Evolutionary conservation across 1,140 invertebrate genomes (phyloP), one percentile per base, ranked within the genome.

Genomic region (Goniozus legneri): DNA sequence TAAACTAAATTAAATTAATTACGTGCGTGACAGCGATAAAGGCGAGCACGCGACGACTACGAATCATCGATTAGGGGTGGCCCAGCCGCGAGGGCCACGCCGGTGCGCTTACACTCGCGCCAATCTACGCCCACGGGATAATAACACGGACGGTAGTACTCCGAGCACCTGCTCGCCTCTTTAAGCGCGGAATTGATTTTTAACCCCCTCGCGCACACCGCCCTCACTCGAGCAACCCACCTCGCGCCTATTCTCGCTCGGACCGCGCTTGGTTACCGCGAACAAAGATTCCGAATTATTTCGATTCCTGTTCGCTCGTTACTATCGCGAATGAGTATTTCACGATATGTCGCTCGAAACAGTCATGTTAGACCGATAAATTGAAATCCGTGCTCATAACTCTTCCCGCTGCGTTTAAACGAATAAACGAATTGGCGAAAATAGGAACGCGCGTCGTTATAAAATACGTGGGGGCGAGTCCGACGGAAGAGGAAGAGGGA

Each of bases 1-100:
- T 72, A 71, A 69, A 71, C 71, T 69, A 74, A 76, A 76, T 76
- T 76, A 73, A 75, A 76, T 76, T 76, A 76, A 76, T 76, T 72
- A 76, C 69, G 67, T 73, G 69, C 70, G 72, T 73, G 71, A 71
- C 70, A 74, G 65, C 66, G 70, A 66, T 68, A 73, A 73, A 71
- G 73, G 65, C 66, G 64, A 60, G 63, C 62, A 65, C 61, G 71
- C 63, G 71, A 69, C 65, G 71, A 69, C 68, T 61, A 67, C 66
- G 61, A 67, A 59, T 62, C 67, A 73, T 73, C 69, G 71, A 73
- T 73, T 69, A 71, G 60, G 52, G 41, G 31, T 42, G 12, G 32
- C 52, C 50, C n/a, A n/a, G n/a, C n/a, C n/a, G n/a, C 47, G 49
- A 24, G 46, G 52, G 54, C 57, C 54, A 64, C 58, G 63, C 62